These are phyloP conservation scores for Pocillopora verrucosa DNA, from an alignment of 64 coral and sea anemone species.

Conservation along the genomic window DNA sequence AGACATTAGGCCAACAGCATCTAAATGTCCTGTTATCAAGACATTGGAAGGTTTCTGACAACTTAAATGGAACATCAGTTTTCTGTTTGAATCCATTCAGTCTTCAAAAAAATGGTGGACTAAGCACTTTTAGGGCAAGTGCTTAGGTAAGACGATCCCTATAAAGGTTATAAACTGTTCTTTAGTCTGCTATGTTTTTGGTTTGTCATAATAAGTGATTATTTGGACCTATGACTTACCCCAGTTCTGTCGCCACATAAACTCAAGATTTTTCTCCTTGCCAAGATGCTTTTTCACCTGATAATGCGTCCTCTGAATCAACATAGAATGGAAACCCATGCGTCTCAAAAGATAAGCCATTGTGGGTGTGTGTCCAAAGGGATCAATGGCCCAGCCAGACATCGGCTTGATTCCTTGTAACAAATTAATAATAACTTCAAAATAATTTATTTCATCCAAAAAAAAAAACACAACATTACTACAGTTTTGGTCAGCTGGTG, in stretches of 20 bases:
- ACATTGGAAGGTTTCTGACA: no score
- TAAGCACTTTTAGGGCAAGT: no score
- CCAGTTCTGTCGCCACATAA: slow-evolving; percentile 99
- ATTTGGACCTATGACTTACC: slow-evolving; percentile 48
- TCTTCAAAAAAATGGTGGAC: no score
- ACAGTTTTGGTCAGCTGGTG: no score
- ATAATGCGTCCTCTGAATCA: slow-evolving; percentile 95
- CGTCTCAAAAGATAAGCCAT: slow-evolving; percentile 92
- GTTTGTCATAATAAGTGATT: no score
- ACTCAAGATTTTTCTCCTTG: slow-evolving; percentile 81
- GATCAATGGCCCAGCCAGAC: slow-evolving; percentile 97
- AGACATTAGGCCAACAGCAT: no score
- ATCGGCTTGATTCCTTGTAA: slow-evolving; percentile 77
- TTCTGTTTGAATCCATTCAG: no score
- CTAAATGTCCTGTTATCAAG: no score
- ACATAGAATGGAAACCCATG: slow-evolving; percentile 90
- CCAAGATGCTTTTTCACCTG: slow-evolving; percentile 96
- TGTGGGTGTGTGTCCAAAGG: slow-evolving; percentile 97
- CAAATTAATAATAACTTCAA: not conserved
- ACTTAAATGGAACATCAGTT: no score
- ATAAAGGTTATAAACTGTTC: no score
- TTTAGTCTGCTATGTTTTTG: not conserved
- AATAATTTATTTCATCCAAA: not conserved
- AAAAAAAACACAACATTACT: not conserved
- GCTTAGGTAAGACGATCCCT: no score